These are phyloP conservation scores for Oopsacas minuta DNA, from an alignment of 37 sponge, comb jelly and placozoan genomes.

Conservation along the genomic window DNA sequence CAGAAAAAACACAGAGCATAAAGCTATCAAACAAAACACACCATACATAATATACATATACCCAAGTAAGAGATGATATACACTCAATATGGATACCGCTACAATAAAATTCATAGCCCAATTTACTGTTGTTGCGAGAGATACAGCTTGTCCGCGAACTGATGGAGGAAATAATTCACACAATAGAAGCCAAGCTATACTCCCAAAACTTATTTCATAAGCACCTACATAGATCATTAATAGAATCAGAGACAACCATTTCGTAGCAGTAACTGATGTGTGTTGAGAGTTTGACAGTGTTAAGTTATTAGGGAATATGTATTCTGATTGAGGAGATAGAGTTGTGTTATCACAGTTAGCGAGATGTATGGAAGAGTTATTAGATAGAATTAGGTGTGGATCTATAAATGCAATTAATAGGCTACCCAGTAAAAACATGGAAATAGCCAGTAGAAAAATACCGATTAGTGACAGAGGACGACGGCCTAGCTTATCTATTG, in stretches of 20 bases:
- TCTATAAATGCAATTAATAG: neutral
- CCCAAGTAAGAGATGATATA: neutral
- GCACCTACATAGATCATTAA: neutral
- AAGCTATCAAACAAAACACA: neutral
- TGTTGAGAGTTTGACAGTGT: neutral
- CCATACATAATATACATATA: neutral
- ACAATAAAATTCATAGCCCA: neutral
- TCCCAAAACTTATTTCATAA: neutral
- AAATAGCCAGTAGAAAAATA: neutral
- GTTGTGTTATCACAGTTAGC: neutral
- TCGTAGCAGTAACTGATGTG: neutral
- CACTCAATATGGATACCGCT: neutral
- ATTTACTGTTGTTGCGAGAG: neutral
- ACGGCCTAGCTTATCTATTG: slow-evolving; percentile 38
- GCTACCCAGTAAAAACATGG: neutral
- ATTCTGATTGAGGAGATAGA: neutral
- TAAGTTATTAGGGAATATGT: neutral
- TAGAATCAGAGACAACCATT: neutral
- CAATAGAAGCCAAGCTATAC: neutral
- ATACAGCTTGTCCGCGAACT: neutral
- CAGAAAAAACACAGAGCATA: neutral
- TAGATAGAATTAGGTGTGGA: neutral
- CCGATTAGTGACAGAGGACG: slow-evolving; percentile 33
- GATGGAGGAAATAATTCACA: neutral
- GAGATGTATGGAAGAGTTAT: neutral